Evolutionary conservation across 2,888 invertebrate genomes (phyloP).

Genomic region (Agrotis puta): DNA sequence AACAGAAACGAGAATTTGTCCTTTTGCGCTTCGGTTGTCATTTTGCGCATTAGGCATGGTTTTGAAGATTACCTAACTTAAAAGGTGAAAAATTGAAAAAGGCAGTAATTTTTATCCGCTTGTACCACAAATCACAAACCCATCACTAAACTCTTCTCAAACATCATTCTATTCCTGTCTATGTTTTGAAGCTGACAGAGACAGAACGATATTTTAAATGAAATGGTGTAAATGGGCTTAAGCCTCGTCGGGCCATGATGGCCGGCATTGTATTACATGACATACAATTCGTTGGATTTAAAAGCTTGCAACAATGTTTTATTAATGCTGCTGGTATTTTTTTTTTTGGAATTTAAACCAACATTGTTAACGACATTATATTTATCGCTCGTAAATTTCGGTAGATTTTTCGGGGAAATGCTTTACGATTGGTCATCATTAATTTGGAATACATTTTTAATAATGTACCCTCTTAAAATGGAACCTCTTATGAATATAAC

Average conservation of each 20-base stretch:
- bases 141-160: not conserved
- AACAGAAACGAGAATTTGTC: too few relatives aligned
- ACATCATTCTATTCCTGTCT: not conserved
- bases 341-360: constrained; percentile 10
- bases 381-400: not conserved
- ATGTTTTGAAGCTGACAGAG: not conserved
- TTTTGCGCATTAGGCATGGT: too few relatives aligned
- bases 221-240: not conserved
- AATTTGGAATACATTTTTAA: not conserved
- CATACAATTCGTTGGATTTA: constrained; percentile 15
- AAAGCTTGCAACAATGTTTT: constrained; percentile 13
- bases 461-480: not conserved
- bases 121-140: not conserved
- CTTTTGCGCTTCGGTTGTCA: too few relatives aligned
- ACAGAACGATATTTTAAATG: constrained; percentile 17
- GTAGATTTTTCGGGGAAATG: not conserved
- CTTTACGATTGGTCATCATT: not conserved
- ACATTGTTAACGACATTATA: constrained; percentile 11
- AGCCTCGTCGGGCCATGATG: constrained; percentile 5
- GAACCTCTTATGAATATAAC: not conserved
- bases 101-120: too few relatives aligned
- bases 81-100: not conserved
- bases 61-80: not conserved
- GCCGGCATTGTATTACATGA: not conserved
- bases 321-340: not conserved